phyloP scores from a whole-genome alignment of 2,888 invertebrate species.

The Zeuzera pyrina region DNA sequence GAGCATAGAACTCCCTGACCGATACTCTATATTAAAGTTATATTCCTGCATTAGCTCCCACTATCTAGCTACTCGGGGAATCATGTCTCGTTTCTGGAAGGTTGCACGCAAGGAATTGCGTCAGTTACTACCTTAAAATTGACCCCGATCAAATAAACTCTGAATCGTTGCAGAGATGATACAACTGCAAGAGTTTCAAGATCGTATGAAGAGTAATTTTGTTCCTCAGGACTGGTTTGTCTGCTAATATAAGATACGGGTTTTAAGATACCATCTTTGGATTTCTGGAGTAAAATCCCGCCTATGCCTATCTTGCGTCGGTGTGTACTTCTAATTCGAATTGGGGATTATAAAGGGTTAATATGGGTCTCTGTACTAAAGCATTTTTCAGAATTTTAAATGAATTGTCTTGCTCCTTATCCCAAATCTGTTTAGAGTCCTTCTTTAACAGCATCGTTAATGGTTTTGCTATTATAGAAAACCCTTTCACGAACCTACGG shows the following conservation, averaged over 20 bases:
- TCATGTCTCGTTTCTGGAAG: constrained; percentile 20
- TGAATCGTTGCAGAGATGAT: constrained; percentile 22
- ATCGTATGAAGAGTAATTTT: too few species aligned
- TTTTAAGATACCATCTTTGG: constrained; percentile 6
- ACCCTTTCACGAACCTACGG: constrained; percentile 12
- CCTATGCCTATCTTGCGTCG: constrained; percentile 29
- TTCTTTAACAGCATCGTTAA: constrained; percentile 11
- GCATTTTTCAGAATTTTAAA: constrained; percentile 15
- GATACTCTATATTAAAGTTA: constrained; percentile 20
- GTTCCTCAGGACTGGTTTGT: constrained; percentile 25
- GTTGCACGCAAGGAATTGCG: too few species aligned
- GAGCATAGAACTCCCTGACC: constrained; percentile 19
- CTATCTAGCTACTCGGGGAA: constrained; percentile 27
- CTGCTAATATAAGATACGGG: constrained; percentile 26
- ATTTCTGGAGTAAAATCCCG: constrained; percentile 24
- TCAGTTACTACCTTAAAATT: constrained; percentile 23
- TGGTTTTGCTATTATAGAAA: constrained; percentile 10
- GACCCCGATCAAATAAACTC: constrained; percentile 25
- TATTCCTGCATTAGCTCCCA: constrained; percentile 26
- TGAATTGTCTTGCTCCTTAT: constrained; percentile 11
- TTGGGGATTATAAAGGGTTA: constrained; percentile 16
- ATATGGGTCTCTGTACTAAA: constrained; percentile 14
- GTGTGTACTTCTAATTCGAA: constrained; percentile 24
- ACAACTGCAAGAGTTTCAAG: constrained; percentile 13
- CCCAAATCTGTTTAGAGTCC: constrained; percentile 15